These are phyloP conservation scores for Heterodera filipjevi DNA, from an alignment of 2,888 invertebrate species.

Conservation along the genomic window DNA sequence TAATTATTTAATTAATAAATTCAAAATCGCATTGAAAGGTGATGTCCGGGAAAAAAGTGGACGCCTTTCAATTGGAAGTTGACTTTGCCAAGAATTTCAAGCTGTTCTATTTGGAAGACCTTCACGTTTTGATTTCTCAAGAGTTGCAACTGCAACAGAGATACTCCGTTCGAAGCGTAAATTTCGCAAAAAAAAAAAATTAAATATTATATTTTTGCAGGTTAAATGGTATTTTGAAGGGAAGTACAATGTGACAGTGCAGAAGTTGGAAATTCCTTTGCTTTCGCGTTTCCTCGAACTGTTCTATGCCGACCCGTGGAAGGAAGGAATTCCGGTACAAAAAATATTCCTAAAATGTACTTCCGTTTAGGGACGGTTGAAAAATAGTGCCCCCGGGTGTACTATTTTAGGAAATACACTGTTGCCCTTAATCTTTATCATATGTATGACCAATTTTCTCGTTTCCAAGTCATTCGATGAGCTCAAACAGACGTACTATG, in stretches of 20 bases:
- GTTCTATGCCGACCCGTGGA: constrained; percentile 5
- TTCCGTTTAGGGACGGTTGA: too few species aligned
- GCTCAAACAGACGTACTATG: neutral
- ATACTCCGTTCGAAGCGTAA: constrained; percentile 19
- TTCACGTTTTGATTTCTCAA: constrained; percentile 20
- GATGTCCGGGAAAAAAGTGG: constrained; percentile 17
- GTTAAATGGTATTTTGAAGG: constrained; percentile 28
- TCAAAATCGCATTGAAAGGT: constrained; percentile 22
- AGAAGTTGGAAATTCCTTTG: constrained; percentile 25
- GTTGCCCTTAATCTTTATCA: neutral
- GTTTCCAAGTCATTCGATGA: neutral
- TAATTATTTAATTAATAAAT: too few species aligned
- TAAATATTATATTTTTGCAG: constrained; percentile 2
- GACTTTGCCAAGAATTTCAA: constrained; percentile 23
- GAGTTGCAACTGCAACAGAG: constrained; percentile 26
- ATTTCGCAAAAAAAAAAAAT: neutral
- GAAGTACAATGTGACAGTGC: constrained; percentile 16
- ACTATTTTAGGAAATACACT: too few species aligned
- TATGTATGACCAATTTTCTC: neutral
- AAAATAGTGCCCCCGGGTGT: too few species aligned
- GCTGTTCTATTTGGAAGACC: constrained; percentile 33
- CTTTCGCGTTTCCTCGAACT: constrained; percentile 16
- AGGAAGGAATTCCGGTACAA: neutral
- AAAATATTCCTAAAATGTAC: neutral
- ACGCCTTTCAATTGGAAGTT: neutral